These are phyloP conservation scores for Pararge aegeria DNA, from an alignment of 1,140 invertebrate species.

Conservation along the genomic window DNA sequence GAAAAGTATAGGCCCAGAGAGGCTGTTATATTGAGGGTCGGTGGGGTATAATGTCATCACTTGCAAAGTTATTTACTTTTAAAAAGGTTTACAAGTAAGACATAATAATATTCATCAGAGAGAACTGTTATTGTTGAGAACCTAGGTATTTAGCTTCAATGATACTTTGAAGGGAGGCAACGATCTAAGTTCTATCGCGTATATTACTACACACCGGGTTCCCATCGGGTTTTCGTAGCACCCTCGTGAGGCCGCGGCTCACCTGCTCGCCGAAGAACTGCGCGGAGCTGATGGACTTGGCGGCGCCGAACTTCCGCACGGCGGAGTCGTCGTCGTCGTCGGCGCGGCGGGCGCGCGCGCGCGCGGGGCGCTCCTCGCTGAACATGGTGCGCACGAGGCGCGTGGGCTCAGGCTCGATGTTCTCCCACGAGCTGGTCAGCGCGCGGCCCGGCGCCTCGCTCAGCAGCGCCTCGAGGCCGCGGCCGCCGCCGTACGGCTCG, in stretches of 20 bases:
- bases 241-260: slow-evolving; percentile 42
- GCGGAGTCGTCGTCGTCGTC: slow-evolving; percentile 82
- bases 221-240: too few species aligned
- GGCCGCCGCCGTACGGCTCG: slow-evolving; percentile 57
- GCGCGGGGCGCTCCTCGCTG: slow-evolving; percentile 19
- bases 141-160: too few species aligned
- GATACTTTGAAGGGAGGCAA: too few species aligned
- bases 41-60: too few species aligned
- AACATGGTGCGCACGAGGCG: slow-evolving; percentile 55
- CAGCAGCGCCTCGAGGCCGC: slow-evolving; percentile 38
- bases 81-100: too few species aligned
- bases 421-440: slow-evolving; percentile 43
- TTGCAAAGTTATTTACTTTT: too few species aligned
- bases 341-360: slow-evolving; percentile 1
- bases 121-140: too few species aligned
- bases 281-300: slow-evolving; percentile 98
- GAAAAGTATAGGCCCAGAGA: too few species aligned
- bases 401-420: slow-evolving; percentile 45
- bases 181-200: too few species aligned
- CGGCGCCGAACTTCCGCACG: slow-evolving; percentile 96
- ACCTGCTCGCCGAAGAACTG: slow-evolving; percentile 93
- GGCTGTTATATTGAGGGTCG: too few species aligned
- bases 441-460: slow-evolving; percentile 29
- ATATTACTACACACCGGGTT: too few species aligned
- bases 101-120: too few species aligned